Evolutionary conservation across 2,797 vertebrate genomes (phyloP), one percentile per base, ranked within the genome.

Genomic region (Micromesistius poutassou): DNA sequence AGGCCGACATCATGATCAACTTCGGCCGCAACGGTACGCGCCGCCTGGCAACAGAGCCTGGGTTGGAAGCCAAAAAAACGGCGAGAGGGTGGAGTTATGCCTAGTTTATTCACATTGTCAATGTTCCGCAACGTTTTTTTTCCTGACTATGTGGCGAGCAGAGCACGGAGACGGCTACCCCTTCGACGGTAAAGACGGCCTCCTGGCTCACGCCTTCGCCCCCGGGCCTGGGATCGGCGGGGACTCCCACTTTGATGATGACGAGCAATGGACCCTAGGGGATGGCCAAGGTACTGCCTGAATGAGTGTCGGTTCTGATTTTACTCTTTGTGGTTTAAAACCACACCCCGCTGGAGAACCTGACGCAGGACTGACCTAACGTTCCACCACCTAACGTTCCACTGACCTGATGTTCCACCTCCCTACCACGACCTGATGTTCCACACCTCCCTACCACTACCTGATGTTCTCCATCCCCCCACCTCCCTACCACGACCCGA

Each of bases 1-100:
- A 99, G 81, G 98, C 98, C 25, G 98, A 99, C 91, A 99, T 99
- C 85, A 98, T 99, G 97, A 95, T 99, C 87, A 98, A 99, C 85
- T 99, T 99, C 81, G 98, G 98, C 22, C 96, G 98, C 85, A 98
- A 97, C 90, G 98, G 98, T 99, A 97, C 35, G 82, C 33, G 5
- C 71, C 7, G 25, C 8, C 30, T 5, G 25, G 19, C 5, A 5
- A 22, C 46, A 55, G 46, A 19, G 46, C 46, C 16, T 55, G 46
- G 46, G 46, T 12, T 1, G 46, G 16, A 46, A 46, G 12, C 42
- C 42, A 46, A 12, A 46, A 46, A 46, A n/a, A n/a, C 38, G 33
- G 33, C 33, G 5, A 33, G 33, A n/a, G 33, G 33, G 33, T 33
- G 33, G 36, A 38, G 36, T 38, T 10, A 46, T 16, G 42, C 42